These are phyloP conservation scores for Masnerella sp. DNA, from an alignment of 2,888 invertebrate species.

Conservation along the genomic window DNA sequence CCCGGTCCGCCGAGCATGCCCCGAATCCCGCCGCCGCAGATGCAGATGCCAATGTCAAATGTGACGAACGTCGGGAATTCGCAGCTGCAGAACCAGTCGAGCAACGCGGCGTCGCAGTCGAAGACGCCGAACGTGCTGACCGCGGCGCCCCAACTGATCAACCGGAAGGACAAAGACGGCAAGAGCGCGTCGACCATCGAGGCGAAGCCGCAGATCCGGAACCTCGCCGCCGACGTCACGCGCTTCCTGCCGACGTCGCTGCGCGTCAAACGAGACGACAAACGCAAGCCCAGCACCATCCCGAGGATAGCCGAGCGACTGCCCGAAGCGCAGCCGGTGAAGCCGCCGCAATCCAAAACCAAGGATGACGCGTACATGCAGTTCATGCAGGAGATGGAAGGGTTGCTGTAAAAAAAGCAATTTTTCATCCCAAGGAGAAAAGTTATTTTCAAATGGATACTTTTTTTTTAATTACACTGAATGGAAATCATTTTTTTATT, in stretches of 20 bases:
- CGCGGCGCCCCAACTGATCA: constrained; percentile 90
- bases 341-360: constrained; percentile 80
- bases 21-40: constrained; percentile 80
- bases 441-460: too few relatives aligned
- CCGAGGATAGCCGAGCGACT: constrained; percentile 74
- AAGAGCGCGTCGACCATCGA: constrained; percentile 90
- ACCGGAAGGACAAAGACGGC: constrained; percentile 83
- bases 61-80: constrained; percentile 68
- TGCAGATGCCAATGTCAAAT: constrained; percentile 71
- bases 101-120: constrained; percentile 70
- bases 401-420: constrained; percentile 81
- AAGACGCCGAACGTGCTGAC: constrained; percentile 85
- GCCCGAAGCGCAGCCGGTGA: constrained; percentile 78
- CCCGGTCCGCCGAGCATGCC: constrained; percentile 83
- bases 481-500: too few relatives aligned
- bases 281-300: constrained; percentile 79
- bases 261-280: constrained; percentile 92
- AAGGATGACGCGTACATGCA: constrained; percentile 99
- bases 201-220: constrained; percentile 97
- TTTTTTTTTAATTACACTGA: too few relatives aligned
- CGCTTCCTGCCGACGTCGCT: constrained; percentile 96
- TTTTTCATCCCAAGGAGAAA: background rate
- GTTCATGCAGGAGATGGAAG: constrained; percentile 99
- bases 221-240: constrained; percentile 95
- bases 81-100: constrained; percentile 67